Evolutionary conservation across 2,888 invertebrate species (phyloP).

Genomic region (Ctenicera cuprea): DNA sequence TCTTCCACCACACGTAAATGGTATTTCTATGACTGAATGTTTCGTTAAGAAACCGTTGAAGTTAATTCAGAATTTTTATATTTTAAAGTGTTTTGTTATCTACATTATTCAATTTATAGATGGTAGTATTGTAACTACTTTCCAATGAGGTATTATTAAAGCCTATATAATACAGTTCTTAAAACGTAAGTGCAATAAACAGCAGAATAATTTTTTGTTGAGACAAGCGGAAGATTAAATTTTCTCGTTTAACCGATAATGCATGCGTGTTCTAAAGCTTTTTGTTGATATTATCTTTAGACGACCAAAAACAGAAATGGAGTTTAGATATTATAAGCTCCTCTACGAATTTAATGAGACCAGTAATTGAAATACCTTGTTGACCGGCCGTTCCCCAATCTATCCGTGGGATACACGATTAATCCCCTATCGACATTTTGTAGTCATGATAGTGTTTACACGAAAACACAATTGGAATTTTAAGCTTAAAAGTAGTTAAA

Average conservation of each 20-base stretch:
- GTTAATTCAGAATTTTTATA: too few species aligned
- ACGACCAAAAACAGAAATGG: constrained; percentile 34
- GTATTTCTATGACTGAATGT: too few species aligned
- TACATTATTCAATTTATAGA: too few species aligned
- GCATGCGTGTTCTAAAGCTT: constrained; percentile 21
- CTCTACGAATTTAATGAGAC: constrained; percentile 41
- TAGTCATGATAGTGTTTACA: constrained; percentile 37
- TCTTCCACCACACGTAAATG: too few species aligned
- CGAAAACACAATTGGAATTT: constrained; percentile 41
- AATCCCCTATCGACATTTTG: constrained; percentile 42
- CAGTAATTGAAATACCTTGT: constrained; percentile 46
- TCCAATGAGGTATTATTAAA: too few species aligned
- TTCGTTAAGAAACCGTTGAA: too few species aligned
- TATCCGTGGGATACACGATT: constrained; percentile 35
- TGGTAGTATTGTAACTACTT: too few species aligned
- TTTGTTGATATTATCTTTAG: constrained; percentile 31
- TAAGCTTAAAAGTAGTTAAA: constrained; percentile 37
- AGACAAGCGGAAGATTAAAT: constrained; percentile 11
- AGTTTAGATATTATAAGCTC: constrained; percentile 37
- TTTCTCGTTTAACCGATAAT: constrained; percentile 26
- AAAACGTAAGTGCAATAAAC: background rate
- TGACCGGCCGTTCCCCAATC: constrained; percentile 35
- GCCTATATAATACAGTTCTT: too few species aligned
- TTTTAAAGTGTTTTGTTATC: too few species aligned
- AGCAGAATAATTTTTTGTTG: background rate